These are phyloP conservation scores for Columba guinea DNA, from an alignment of 2,797 vertebrate species.

Conservation along the genomic window DNA sequence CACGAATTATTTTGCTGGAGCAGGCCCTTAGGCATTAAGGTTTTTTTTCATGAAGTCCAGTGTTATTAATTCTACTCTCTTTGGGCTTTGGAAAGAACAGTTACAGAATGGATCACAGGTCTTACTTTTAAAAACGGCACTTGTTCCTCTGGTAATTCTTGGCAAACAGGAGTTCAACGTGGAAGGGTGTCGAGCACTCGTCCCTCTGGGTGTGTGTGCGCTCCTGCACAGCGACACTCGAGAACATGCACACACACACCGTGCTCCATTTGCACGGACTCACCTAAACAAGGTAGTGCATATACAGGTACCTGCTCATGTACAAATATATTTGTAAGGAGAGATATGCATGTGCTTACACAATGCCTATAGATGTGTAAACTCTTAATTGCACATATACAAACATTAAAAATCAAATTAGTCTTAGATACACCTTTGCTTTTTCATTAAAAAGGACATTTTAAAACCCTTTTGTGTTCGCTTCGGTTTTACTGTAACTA, in stretches of 20 bases:
- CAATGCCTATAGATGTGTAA: neutral
- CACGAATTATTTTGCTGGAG: neutral
- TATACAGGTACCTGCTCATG: conserved; percentile 17
- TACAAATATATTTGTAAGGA: neutral
- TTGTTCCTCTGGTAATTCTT: conserved; percentile 1
- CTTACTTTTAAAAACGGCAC: conserved; percentile 5
- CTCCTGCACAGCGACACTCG: neutral
- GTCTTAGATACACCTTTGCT: conserved; percentile 43
- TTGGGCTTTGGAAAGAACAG: conserved; percentile 13
- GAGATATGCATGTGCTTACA: neutral
- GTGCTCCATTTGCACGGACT: neutral
- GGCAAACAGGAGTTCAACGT: neutral
- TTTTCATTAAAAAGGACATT: conserved; percentile 54
- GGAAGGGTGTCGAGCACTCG: neutral
- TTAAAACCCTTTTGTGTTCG: conserved; percentile 15
- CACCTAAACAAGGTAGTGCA: conserved; percentile 15
- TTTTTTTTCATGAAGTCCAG: neutral
- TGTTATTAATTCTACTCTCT: conserved; percentile 31
- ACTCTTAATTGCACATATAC: conserved; percentile 62
- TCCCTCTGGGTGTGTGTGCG: neutral
- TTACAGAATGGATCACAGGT: conserved; percentile 1
- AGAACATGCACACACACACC: neutral
- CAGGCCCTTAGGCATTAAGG: neutral
- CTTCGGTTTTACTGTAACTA: conserved; percentile 43
- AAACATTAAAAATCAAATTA: conserved; percentile 71